These are phyloP conservation scores for Rousettus leschenaultii DNA, from an alignment of 2,113 vertebrate species.

Conservation along the genomic window DNA sequence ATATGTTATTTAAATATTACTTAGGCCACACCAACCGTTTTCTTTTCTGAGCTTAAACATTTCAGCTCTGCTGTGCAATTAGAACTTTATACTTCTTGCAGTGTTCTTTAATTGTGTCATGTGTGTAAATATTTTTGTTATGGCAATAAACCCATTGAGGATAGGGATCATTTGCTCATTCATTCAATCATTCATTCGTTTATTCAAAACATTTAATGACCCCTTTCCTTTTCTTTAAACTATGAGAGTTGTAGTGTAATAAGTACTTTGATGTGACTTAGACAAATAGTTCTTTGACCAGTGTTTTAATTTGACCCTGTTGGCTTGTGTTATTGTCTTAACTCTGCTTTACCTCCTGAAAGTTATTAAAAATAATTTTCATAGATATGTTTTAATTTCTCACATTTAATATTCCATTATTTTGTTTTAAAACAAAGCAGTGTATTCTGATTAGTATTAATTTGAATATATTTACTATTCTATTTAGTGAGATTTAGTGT, in stretches of 20 bases:
- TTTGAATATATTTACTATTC: neutral
- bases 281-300: neutral
- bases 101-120: neutral
- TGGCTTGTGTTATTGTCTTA: neutral
- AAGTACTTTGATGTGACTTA: neutral
- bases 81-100: neutral
- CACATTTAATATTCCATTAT: neutral
- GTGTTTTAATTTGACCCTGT: neutral
- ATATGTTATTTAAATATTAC: neutral
- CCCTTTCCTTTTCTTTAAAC: neutral
- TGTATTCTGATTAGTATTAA: neutral
- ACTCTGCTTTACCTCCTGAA: neutral
- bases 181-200: neutral
- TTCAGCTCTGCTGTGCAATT: neutral
- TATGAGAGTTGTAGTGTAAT: neutral
- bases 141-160: neutral
- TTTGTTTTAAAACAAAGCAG: neutral
- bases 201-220: neutral
- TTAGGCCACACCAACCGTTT: neutral
- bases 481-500: neutral
- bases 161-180: neutral
- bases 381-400: neutral
- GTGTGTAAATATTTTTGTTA: neutral
- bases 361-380: constrained; percentile 9
- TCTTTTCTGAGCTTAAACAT: neutral